Evolutionary conservation across 2,797 vertebrate genomes (phyloP), one percentile per base, ranked within the genome.

Genomic region (Toxotes lorentzi): DNA sequence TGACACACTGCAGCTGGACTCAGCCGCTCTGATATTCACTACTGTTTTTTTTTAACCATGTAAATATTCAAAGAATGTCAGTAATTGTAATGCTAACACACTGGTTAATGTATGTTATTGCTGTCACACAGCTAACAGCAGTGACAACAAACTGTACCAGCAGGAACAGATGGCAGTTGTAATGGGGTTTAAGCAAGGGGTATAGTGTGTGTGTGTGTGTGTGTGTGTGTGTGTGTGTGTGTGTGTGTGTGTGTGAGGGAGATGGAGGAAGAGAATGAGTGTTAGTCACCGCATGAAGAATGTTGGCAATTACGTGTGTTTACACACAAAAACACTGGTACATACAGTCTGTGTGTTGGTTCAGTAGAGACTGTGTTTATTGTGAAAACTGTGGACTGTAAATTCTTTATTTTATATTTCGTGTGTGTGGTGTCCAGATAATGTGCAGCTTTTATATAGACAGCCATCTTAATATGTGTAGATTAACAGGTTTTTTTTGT

Each of bases 131-230:
- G 65, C 34, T 38, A 61, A 81, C 40, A 54, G 53, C 34, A 63
- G 38, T 48, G 24, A 64, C 27, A 69, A 58, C 71, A 78, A 53
- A 82, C 66, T 13, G 5, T 4, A 74, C 4, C 63, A 80, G 76
- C 74, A 73, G 62, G 74, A 70, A 48, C 76, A 88, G 83, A 85
- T 79, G 80, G 85, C 23, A 34, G 54, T 9, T 34, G 38, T 58
- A 21, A 73, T 58, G 65, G 43, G 12, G 57, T 34, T 62, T 47
- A 53, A 64, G 40, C 27, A 41, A 35, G 23, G 30, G 24, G 40
- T 19, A 6, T 9, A 2, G 21, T 14, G 17, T 63, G 23, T 47
- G 67, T 70, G 48, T 50, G 53, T 72, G 21, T 14, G 17, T 63
- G 23, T 45, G 67, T 70, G 47, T 60, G 68, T 53, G 30, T 48